Evolutionary conservation across 2,113 vertebrate species (phyloP).

Genomic region (Apistogramma diplotaenia): DNA sequence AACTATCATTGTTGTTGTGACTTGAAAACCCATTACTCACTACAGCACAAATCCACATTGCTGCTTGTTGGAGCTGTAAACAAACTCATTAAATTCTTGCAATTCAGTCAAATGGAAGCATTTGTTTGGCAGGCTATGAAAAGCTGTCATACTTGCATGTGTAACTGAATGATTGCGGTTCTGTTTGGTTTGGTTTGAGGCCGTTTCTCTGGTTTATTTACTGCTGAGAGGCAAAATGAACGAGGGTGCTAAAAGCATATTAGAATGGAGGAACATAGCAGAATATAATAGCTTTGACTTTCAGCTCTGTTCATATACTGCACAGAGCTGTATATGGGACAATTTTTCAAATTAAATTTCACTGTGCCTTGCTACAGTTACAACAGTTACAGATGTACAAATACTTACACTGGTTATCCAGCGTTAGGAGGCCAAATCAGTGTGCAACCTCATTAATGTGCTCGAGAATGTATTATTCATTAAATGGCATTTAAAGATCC

Average conservation of each 20-base stretch:
- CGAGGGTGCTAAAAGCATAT: neutral
- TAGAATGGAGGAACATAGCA: neutral
- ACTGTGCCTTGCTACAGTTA: neutral
- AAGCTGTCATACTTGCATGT: neutral
- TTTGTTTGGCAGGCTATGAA: neutral
- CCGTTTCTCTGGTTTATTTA: neutral
- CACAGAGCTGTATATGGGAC: neutral
- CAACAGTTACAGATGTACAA: neutral
- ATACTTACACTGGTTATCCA: neutral
- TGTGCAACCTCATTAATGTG: neutral
- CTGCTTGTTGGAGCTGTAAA: constrained; percentile 11
- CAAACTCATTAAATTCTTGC: constrained; percentile 2
- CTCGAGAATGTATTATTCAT: neutral
- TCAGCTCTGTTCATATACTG: neutral
- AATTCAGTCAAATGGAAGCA: neutral
- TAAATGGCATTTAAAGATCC: neutral
- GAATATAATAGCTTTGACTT: neutral
- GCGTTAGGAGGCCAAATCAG: neutral
- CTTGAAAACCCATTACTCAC: constrained; percentile 27
- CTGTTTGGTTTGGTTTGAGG: neutral
- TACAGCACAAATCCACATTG: neutral
- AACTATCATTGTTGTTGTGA: neutral
- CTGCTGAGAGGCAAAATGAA: neutral
- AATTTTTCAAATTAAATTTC: neutral
- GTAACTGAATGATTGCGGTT: neutral